Percentiles rank a stretch among this genome's conserved stretches.
Conservation (phyloP, 2,888 invertebrate genomes). For the Andrena fulva region DNA sequence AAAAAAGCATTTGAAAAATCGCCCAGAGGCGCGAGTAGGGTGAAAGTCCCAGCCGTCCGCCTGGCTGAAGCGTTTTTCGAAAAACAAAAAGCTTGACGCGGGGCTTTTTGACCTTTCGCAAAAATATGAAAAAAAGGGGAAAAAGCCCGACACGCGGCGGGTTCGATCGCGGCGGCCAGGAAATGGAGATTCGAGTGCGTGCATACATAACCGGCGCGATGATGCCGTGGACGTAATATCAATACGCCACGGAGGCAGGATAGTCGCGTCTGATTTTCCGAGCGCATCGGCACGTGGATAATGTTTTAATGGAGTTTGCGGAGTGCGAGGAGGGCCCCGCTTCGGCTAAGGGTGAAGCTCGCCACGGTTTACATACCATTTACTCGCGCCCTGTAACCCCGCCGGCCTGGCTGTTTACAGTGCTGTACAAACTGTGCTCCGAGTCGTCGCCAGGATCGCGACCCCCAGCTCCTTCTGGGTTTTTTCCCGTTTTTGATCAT, state of each 20-base stretch:
- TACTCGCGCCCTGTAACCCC: conserved; percentile 82
- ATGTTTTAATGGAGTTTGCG: conserved; percentile 85
- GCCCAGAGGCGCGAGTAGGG: background rate
- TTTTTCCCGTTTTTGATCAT: background rate
- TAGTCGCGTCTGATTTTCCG: conserved; percentile 84
- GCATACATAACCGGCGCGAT: conserved; percentile 49
- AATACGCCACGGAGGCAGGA: conserved; percentile 73
- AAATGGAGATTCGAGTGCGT: conserved; percentile 70
- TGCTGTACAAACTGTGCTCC: conserved; percentile 81
- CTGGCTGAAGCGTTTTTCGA: conserved; percentile 1
- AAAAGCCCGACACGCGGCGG: conserved; percentile 32
- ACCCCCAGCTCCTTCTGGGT: conserved; percentile 15
- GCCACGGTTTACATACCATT: conserved; percentile 84
- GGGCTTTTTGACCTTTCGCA: conserved; percentile 41
- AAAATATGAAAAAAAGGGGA: conserved; percentile 7
- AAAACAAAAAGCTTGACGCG: conserved; percentile 40
- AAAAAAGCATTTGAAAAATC: too few species aligned
- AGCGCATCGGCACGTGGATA: conserved; percentile 85
- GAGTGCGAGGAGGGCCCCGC: conserved; percentile 75
- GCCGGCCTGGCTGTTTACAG: conserved; percentile 80
- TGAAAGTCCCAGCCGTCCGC: conserved; percentile 16
- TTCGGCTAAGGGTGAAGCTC: conserved; percentile 80
- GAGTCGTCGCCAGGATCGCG: conserved; percentile 34
- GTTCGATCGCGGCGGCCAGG: conserved; percentile 61
- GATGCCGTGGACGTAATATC: conserved; percentile 72